A percentile compares a stretch with the other conserved stretches of the same genome.
Conservation (phyloP, 2,888 invertebrate genomes). For the Lepas anatifera region DNA sequence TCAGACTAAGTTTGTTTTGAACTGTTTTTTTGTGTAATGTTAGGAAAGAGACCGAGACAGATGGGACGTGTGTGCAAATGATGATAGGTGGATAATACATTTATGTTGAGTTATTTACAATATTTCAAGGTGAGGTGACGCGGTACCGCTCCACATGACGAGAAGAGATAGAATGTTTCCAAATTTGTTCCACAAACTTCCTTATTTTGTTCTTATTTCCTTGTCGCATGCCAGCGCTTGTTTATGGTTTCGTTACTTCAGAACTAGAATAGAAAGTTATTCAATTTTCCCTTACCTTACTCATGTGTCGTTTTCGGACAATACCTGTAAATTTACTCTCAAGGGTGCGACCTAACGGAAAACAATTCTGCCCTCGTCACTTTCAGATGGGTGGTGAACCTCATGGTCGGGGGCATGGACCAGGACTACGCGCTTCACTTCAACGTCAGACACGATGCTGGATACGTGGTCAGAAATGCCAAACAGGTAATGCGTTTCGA, state of each 20-base stretch:
- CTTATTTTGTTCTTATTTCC: too few species aligned
- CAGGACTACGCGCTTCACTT: slow-evolving; percentile 61
- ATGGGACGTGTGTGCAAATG: too few species aligned
- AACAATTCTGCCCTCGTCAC: neutral
- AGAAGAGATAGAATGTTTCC: too few species aligned
- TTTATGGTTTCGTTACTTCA: neutral
- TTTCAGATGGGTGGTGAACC: neutral
- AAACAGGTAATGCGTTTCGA: slow-evolving; percentile 34
- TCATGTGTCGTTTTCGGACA: neutral
- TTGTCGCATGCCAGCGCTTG: too few species aligned
- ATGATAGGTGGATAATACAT: too few species aligned
- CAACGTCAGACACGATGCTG: slow-evolving; percentile 64
- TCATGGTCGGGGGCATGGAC: slow-evolving; percentile 24
- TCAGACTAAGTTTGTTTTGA: too few species aligned
- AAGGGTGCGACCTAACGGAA: neutral
- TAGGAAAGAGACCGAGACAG: too few species aligned
- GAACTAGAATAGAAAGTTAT: neutral
- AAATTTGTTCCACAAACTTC: too few species aligned
- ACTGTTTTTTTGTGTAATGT: too few species aligned
- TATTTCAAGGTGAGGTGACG: too few species aligned
- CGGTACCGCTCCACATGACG: too few species aligned
- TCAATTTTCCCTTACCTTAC: neutral
- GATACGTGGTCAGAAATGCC: slow-evolving; percentile 63
- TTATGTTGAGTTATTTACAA: too few species aligned
- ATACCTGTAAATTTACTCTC: neutral